phyloP scores from a whole-genome alignment of 2,113 vertebrate species.

The Nesoenas mayeri region DNA sequence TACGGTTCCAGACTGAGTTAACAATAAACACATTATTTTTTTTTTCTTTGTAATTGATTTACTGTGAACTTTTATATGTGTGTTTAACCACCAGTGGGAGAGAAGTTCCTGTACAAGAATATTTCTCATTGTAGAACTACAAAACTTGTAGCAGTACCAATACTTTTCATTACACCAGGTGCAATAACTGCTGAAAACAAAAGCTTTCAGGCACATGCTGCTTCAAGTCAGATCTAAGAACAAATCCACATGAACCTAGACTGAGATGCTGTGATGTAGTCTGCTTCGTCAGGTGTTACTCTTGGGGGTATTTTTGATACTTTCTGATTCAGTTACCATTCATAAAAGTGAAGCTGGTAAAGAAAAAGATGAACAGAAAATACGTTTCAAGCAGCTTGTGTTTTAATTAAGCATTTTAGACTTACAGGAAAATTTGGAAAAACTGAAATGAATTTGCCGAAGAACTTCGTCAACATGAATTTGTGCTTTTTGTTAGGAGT shows the following conservation, averaged over 20 bases:
- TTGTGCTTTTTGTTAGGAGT: neutral
- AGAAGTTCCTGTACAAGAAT: neutral
- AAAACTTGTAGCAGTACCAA: neutral
- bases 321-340: neutral
- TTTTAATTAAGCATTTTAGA: neutral
- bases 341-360: neutral
- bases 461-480: neutral
- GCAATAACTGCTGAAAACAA: neutral
- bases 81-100: neutral
- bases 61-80: neutral
- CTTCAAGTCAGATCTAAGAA: neutral
- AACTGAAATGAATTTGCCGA: too few species aligned
- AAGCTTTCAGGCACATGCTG: neutral
- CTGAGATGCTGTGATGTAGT: neutral
- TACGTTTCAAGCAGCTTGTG: neutral
- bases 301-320: neutral
- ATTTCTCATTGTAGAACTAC: neutral
- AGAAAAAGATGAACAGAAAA: neutral
- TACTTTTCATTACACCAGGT: neutral
- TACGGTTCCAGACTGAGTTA: neutral
- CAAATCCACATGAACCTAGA: neutral
- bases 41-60: neutral
- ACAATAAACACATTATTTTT: neutral
- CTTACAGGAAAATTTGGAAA: neutral
- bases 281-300: neutral